Conservation (phyloP, 2,113 vertebrate genomes). For the Lophochroa leadbeateri region DNA sequence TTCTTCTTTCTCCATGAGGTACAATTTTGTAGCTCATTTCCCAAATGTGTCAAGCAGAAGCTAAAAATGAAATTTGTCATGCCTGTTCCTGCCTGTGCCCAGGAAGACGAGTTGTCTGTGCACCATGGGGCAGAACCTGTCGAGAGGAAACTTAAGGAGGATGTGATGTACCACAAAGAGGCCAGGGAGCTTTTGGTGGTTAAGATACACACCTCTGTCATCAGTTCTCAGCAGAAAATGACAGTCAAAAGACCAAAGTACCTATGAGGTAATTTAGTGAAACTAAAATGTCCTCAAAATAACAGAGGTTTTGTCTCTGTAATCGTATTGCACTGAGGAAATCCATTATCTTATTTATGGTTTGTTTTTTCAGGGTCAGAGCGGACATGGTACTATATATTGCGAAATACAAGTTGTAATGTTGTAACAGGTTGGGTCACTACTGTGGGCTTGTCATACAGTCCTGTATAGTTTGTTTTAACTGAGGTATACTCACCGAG, state of each 20-base stretch:
- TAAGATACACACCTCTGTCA: constrained; percentile 39
- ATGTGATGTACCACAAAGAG: constrained; percentile 5
- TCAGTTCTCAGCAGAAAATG: constrained; percentile 34
- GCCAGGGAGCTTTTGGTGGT: constrained; percentile 14
- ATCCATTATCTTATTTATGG: constrained; percentile 48
- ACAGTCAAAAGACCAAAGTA: constrained; percentile 21
- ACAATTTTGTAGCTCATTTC: neutral
- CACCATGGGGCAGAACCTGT: neutral
- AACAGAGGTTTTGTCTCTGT: constrained; percentile 36
- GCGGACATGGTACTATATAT: neutral
- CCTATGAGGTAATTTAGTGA: constrained; percentile 42
- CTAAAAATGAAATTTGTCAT: neutral
- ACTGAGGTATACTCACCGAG: accelerated
- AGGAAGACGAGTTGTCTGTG: neutral
- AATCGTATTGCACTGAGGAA: constrained; percentile 18
- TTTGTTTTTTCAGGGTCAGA: constrained; percentile 50
- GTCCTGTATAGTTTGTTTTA: neutral
- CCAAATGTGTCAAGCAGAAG: neutral
- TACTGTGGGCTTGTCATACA: neutral
- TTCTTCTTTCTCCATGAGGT: neutral
- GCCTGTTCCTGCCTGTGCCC: neutral
- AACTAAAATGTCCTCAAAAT: constrained; percentile 45
- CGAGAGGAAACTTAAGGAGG: constrained; percentile 2
- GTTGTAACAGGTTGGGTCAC: neutral
- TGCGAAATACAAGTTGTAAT: constrained; percentile 3